phyloP scores from a whole-genome alignment of 1,140 invertebrate genomes.

The Drosophila ercepeae region DNA sequence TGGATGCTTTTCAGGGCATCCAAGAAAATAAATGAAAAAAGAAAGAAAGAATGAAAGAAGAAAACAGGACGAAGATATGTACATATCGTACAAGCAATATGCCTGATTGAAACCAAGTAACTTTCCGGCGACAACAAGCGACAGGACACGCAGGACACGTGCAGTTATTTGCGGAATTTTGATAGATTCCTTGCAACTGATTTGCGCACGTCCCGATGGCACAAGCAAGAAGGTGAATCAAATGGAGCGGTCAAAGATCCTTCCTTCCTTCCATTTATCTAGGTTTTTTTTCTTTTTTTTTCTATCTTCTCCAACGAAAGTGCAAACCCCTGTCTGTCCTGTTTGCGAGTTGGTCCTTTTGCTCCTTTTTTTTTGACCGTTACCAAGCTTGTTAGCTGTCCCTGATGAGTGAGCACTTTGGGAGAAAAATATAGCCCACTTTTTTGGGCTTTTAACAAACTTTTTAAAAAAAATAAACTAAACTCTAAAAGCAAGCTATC shows the following conservation, averaged over 20 bases:
- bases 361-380: background rate
- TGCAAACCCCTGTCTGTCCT: slow-evolving; percentile 45
- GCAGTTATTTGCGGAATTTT: slow-evolving; percentile 78
- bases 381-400: slow-evolving; percentile 28
- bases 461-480: background rate
- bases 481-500: too few species aligned
- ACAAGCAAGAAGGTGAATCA: slow-evolving; percentile 34
- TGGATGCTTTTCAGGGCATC: slow-evolving; percentile 18
- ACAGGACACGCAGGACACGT: slow-evolving; percentile 55
- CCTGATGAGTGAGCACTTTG: background rate
- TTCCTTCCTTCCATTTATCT: slow-evolving; percentile 6
- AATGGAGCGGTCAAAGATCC: slow-evolving; percentile 56
- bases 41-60: background rate
- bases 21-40: background rate
- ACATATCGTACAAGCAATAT: slow-evolving; percentile 20
- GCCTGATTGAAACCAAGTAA: slow-evolving; percentile 71
- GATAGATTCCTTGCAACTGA: slow-evolving; percentile 70
- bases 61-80: background rate
- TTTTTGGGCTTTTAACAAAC: background rate
- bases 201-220: slow-evolving; percentile 55
- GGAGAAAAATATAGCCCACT: background rate
- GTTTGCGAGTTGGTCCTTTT: slow-evolving; percentile 1
- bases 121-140: slow-evolving; percentile 31
- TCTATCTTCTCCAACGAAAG: slow-evolving; percentile 8
- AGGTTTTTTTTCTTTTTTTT: background rate